Evolutionary conservation across 92 coral and sea anemone species (phyloP).

Genomic region (Montipora capitata): DNA sequence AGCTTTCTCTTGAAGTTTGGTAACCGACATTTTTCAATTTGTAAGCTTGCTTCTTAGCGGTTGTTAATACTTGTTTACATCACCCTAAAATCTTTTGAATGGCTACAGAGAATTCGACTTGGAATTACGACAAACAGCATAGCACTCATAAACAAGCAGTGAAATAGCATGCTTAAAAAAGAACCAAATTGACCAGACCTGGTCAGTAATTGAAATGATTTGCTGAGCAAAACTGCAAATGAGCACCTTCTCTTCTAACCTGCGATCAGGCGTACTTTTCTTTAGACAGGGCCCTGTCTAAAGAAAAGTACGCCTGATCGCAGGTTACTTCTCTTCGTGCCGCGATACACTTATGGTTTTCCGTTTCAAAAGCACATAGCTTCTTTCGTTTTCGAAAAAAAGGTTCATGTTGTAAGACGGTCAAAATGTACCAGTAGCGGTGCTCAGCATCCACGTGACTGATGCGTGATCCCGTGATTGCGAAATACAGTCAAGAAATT

Average conservation of each 20-base stretch:
- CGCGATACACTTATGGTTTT: background rate
- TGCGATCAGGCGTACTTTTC: no score
- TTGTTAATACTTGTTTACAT: no score
- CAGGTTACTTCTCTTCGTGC: background rate
- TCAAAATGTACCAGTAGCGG: background rate
- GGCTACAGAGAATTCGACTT: background rate
- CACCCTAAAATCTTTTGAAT: conserved; percentile 37
- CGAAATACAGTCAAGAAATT: no score
- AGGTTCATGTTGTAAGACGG: no score
- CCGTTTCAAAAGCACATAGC: background rate
- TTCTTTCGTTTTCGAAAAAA: background rate
- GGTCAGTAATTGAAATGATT: no score
- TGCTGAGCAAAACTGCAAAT: no score
- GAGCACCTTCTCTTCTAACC: background rate
- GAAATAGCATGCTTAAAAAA: background rate
- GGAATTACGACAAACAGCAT: background rate
- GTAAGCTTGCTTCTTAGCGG: no score
- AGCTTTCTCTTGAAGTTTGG: no score
- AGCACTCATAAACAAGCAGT: background rate
- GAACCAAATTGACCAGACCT: background rate
- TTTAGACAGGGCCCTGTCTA: no score
- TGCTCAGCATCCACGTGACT: background rate
- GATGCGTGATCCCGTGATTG: background rate
- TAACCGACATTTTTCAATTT: no score
- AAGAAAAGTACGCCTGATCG: no score